Evolutionary conservation across 1,140 invertebrate species (phyloP).

Genomic region (Cydia pomonella): DNA sequence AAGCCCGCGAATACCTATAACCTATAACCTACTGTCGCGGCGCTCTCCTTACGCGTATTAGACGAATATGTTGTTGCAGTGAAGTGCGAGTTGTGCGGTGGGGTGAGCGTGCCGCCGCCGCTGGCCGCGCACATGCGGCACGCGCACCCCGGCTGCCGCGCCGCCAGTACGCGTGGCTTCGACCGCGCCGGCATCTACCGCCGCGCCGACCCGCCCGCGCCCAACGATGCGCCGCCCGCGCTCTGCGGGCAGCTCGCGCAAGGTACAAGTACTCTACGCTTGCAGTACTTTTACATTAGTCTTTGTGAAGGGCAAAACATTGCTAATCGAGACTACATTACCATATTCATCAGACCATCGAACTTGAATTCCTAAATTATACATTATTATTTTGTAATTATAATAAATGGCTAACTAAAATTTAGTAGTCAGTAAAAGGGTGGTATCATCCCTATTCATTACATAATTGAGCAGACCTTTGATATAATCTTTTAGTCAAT

Average conservation of each 20-base stretch:
- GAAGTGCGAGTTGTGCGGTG: slow-evolving; percentile 93
- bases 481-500: too few relatives aligned
- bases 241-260: slow-evolving; percentile 65
- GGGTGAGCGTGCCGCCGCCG: slow-evolving; percentile 86
- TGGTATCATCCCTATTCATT: too few relatives aligned
- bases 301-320: too few relatives aligned
- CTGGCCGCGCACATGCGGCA: slow-evolving; percentile 96
- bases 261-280: slow-evolving; percentile 41
- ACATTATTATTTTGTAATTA: background rate
- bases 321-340: too few relatives aligned
- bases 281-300: too few relatives aligned
- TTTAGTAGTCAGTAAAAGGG: too few relatives aligned
- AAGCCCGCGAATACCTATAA: too few relatives aligned
- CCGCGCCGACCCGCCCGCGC: slow-evolving; percentile 41
- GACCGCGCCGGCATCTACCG: slow-evolving; percentile 61
- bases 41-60: too few relatives aligned
- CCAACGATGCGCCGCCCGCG: slow-evolving; percentile 33
- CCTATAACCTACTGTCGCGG: too few relatives aligned
- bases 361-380: background rate
- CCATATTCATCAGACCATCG: too few relatives aligned
- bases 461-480: too few relatives aligned
- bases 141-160: slow-evolving; percentile 94
- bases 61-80: slow-evolving; percentile 58
- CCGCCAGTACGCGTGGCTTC: slow-evolving; percentile 84
- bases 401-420: too few relatives aligned